phyloP scores from a whole-genome alignment of 2,113 vertebrate species.

The Tragelaphus imberbis region DNA sequence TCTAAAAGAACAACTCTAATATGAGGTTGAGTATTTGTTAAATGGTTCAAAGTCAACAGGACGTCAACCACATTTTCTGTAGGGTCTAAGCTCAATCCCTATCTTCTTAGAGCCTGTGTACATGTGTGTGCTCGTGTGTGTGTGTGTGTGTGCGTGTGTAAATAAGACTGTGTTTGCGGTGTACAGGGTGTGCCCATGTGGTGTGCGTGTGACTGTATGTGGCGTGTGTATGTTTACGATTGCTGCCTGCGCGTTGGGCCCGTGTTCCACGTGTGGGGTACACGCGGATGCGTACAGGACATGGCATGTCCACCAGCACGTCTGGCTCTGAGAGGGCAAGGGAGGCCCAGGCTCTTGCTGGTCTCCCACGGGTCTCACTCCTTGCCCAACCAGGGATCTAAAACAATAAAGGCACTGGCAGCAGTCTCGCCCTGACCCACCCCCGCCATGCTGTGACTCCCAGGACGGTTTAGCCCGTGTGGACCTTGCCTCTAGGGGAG shows the following conservation, averaged over 20 bases:
- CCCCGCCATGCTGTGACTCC: not conserved
- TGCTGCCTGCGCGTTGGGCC: not conserved
- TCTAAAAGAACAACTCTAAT: not conserved
- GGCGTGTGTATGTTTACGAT: not conserved
- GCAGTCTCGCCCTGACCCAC: not conserved
- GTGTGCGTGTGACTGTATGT: rapidly evolving
- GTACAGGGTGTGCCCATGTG: not conserved
- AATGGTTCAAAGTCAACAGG: not conserved
- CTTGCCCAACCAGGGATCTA: not conserved
- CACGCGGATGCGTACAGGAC: rapidly evolving
- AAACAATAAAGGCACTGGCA: not conserved
- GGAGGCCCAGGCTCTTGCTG: not conserved
- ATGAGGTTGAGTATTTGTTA: not conserved
- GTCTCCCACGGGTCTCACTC: no score
- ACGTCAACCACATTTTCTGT: not conserved
- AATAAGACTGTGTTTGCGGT: not conserved
- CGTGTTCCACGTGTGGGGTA: not conserved
- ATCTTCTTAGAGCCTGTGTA: not conserved
- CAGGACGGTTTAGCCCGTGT: rapidly evolving
- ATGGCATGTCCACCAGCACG: not conserved
- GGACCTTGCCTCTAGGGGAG: not conserved
- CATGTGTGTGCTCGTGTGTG: not conserved
- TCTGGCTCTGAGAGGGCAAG: not conserved
- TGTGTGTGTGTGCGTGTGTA: not conserved
- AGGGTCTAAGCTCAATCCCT: not conserved